Evolutionary conservation across 92 coral and sea anemone species (phyloP), one percentile per base, ranked within the genome.

Genomic region (Phymanthus crucifer): DNA sequence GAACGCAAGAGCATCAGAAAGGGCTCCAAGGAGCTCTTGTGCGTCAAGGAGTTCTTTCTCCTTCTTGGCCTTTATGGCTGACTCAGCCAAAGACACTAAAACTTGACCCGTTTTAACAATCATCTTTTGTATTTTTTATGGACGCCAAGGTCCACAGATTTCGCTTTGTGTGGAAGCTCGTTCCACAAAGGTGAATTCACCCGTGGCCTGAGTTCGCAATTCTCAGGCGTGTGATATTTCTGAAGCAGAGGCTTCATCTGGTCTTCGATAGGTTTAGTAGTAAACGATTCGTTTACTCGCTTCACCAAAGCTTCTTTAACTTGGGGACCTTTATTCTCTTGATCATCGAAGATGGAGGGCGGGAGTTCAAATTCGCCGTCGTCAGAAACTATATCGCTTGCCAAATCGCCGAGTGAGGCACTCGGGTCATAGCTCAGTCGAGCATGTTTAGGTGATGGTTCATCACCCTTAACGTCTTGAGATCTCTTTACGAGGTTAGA

Each of bases 11-110:
- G n/a, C n/a, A n/a, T n/a, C n/a, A n/a, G n/a, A n/a, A n/a, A n/a
- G n/a, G n/a, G n/a, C n/a, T n/a, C n/a, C n/a, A n/a, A n/a, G 38
- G 31, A 75, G 74, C 69, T 45, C 50, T 45, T 58, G 31, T 18
- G 68, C 13, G 4, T 58, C 68, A 58, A 58, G 68, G 50, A 45
- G 50, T 45, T 45, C 50, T 45, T 45, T 45, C 50, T 45, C 50
- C 50, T 45, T 45, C 14, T 45, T 45, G 50, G 50, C 50, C 50
- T 45, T 45, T 6, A 45, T 45, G 50, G 50, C 50, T 45, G 50
- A 45, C 14, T 45, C 50, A 45, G 50, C 14, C 50, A 45, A 45
- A 45, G 50, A 45, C 50, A 45, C 50, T 45, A 45, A 45, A 14
- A 45, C 50, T 45, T 45, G 50, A 45, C 50, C 50, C 6, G 50